These are phyloP conservation scores for Axea sp. DNA, from an alignment of 2,888 invertebrate species.

Conservation along the genomic window DNA sequence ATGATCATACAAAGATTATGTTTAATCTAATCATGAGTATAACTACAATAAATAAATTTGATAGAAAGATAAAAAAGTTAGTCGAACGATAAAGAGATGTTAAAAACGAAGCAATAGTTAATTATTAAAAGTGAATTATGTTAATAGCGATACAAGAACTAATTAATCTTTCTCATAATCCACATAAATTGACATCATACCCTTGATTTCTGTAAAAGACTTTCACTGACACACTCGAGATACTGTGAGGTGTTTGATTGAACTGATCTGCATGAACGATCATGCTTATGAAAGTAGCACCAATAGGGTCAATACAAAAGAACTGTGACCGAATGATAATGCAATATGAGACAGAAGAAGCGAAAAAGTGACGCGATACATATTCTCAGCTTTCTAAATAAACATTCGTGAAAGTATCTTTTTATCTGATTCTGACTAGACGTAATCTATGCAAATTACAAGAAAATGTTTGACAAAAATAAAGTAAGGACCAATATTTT, in stretches of 20 bases:
- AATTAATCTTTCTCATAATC: slow-evolving; percentile 19
- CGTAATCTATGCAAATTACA: slow-evolving; percentile 24
- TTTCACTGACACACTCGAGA: slow-evolving; percentile 60
- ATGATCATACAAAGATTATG: no score
- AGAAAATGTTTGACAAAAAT: no score
- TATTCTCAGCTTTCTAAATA: slow-evolving; percentile 55
- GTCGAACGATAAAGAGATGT: no score
- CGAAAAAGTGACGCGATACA: slow-evolving; percentile 54
- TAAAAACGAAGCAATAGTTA: no score
- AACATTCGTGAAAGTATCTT: slow-evolving; percentile 56
- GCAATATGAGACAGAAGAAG: slow-evolving; percentile 50
- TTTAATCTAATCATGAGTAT: no score
- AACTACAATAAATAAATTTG: no score
- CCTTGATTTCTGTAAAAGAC: slow-evolving; percentile 56
- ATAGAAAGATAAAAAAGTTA: no score
- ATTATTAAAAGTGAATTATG: slow-evolving; percentile 3
- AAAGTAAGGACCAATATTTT: no score
- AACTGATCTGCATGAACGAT: slow-evolving; percentile 61
- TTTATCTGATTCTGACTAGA: slow-evolving; percentile 33
- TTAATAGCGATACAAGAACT: slow-evolving; percentile 4
- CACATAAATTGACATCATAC: slow-evolving; percentile 53
- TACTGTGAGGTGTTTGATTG: slow-evolving; percentile 49
- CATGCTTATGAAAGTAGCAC: slow-evolving; percentile 60
- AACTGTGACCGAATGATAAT: slow-evolving; percentile 56
- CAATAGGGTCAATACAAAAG: slow-evolving; percentile 50